Base-by-base conservation (phyloP, 2,888 invertebrate species). In the Eupeodes luniger region DNA sequence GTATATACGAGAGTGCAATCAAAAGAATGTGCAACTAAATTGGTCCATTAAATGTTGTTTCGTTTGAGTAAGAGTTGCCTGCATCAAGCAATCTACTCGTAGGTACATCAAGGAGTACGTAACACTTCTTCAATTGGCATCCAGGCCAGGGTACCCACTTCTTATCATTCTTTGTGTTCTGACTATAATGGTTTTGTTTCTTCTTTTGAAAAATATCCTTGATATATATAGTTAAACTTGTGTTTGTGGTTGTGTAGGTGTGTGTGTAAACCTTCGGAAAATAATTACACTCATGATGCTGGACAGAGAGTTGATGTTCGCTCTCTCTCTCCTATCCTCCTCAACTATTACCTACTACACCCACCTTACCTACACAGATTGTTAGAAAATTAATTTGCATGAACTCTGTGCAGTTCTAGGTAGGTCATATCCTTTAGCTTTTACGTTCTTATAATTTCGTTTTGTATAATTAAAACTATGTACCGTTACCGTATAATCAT, bases 301-400 rank as follows among this genome's bases (percentile, higher is more conserved):
- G 49, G 66, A 34, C n/a, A 36, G 34, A 14, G 9, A 14, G 59
- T 59, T 47, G 47, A 4, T 59, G 7, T 59, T 34, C n/a, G 2
- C 9, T 36, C 34, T 36, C 34, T n/a, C 47, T 4, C 47, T 11
- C 47, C 40, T 40, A 40, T 9, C 40, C 40, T 7, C 6, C 5
- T 9, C 40, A 27, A 27, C 40, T 40, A 4, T 40, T 40, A 9
- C 40, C 40, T 7, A 40, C 6, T 40, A 7, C 27, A 27, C 27
- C 27, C 27, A 27, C 40, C 6, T 40, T 40, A 40, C 14, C n/a
- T 16, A 66, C 70, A 47, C 34, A 66, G 34, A 55, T 19, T 12
- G 44, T 53, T 11, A 67, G 61, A 62, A 66, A 61, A 76, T 27
- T 27, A 59, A 84, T 75, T 80, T 85, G 47, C 80, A 76, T 76